Percentiles rank a stretch among this genome's conserved stretches.
Evolutionary conservation across 2,797 vertebrate genomes (phyloP).

Genomic region (Rhinatrema bivittatum): DNA sequence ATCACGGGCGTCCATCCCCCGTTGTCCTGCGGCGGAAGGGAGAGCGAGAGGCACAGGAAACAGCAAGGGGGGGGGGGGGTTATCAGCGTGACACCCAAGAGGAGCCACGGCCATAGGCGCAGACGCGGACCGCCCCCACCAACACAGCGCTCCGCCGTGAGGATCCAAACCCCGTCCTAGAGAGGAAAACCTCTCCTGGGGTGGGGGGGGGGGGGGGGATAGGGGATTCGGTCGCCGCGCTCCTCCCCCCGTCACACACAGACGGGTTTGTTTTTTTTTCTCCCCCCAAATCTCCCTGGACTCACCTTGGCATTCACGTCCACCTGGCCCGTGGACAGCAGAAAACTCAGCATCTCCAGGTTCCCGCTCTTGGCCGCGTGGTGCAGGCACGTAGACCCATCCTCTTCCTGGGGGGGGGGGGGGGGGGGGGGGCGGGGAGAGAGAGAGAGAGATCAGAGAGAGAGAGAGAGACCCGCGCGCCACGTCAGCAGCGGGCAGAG

Average conservation of each 20-base stretch:
- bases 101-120: no score
- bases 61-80: not conserved
- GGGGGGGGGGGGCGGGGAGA: not conserved
- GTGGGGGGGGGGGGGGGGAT: no score
- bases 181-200: no score
- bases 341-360: conserved; percentile 73
- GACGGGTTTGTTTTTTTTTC: no score
- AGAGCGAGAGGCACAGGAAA: fast-evolving
- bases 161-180: no score
- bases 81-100: not conserved
- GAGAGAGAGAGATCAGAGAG: not conserved
- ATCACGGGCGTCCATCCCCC: conserved; percentile 93
- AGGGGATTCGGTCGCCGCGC: no score
- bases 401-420: conserved; percentile 85
- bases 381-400: conserved; percentile 87
- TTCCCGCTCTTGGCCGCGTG: conserved; percentile 85
- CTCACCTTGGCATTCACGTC: conserved; percentile 82
- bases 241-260: no score
- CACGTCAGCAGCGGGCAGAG: no score
- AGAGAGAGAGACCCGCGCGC: not conserved
- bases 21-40: conserved; percentile 61
- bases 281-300: no score
- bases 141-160: no score
- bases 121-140: no score
- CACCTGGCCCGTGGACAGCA: conserved; percentile 82